Conservation (phyloP, 1,140 invertebrate species). For the Caenorhabditis inopinata region DNA sequence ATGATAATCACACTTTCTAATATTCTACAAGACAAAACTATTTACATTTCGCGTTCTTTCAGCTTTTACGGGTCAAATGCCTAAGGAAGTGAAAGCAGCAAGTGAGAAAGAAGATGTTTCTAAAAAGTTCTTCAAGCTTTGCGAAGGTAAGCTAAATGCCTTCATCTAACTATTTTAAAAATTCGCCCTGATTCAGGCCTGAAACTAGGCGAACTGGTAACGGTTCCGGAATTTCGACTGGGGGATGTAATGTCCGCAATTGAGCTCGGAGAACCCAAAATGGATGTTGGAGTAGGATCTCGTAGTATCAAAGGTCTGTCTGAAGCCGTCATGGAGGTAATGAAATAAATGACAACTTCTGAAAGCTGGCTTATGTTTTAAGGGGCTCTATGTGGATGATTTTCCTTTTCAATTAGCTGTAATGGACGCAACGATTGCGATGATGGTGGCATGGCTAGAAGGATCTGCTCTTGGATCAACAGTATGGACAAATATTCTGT, state of each 20-base stretch:
- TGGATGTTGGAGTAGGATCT: not conserved
- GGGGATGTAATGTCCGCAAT: not conserved
- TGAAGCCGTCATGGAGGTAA: not conserved
- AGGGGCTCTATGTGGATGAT: constrained; percentile 1
- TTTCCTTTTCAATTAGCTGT: not conserved
- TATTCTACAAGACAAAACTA: too few species aligned
- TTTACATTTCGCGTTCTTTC: too few species aligned
- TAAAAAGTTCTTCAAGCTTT: not conserved
- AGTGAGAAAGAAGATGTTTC: not conserved
- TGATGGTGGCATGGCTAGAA: not conserved
- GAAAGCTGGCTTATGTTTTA: not conserved
- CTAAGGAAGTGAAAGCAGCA: not conserved
- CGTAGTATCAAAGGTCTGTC: not conserved
- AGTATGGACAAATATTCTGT: not conserved
- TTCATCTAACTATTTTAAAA: not conserved
- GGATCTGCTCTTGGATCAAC: not conserved
- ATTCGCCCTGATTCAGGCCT: not conserved
- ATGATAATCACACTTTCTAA: not conserved
- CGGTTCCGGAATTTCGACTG: not conserved
- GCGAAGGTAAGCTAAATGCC: not conserved
- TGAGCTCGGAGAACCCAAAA: not conserved
- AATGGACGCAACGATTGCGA: not conserved
- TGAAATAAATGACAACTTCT: too few species aligned
- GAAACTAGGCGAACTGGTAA: not conserved
- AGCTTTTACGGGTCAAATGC: constrained; percentile 23